These are phyloP conservation scores for Oligia strigilis DNA, from an alignment of 2,888 invertebrate genomes.

Conservation along the genomic window DNA sequence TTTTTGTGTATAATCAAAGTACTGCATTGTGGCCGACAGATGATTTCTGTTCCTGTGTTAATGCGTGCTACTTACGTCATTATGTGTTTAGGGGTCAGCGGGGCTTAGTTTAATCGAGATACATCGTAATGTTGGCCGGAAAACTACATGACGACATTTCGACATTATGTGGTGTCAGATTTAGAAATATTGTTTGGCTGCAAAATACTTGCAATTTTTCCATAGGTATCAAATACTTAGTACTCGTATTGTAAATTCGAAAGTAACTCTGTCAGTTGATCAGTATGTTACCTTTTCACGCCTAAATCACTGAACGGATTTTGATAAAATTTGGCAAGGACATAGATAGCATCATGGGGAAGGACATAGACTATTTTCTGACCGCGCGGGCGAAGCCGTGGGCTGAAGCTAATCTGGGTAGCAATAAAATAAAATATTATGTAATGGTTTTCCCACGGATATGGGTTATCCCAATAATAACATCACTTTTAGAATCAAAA, in stretches of 20 bases:
- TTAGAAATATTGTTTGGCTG: neutral
- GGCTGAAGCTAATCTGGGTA: too few species aligned
- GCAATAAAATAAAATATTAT: neutral
- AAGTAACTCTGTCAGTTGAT: too few species aligned
- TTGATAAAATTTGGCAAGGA: too few species aligned
- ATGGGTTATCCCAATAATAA: neutral
- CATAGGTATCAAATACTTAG: too few species aligned
- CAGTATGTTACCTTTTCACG: too few species aligned
- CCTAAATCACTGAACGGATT: too few species aligned
- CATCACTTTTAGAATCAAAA: neutral
- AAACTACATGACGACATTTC: neutral
- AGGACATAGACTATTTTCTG: too few species aligned
- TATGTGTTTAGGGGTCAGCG: conserved; percentile 53
- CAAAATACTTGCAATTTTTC: neutral
- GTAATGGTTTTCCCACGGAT: too few species aligned
- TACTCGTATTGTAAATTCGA: too few species aligned
- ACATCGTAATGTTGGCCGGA: neutral
- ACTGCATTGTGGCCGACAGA: conserved; percentile 72
- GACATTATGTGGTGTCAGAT: neutral
- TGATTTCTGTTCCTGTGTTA: conserved; percentile 68
- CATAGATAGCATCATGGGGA: too few species aligned
- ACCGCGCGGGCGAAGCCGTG: too few species aligned
- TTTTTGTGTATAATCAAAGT: conserved; percentile 38
- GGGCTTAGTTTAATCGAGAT: neutral
- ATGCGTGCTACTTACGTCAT: conserved; percentile 40